These are phyloP conservation scores for Lepus oiostolus DNA, from an alignment of 2,797 vertebrate genomes.

Conservation along the genomic window DNA sequence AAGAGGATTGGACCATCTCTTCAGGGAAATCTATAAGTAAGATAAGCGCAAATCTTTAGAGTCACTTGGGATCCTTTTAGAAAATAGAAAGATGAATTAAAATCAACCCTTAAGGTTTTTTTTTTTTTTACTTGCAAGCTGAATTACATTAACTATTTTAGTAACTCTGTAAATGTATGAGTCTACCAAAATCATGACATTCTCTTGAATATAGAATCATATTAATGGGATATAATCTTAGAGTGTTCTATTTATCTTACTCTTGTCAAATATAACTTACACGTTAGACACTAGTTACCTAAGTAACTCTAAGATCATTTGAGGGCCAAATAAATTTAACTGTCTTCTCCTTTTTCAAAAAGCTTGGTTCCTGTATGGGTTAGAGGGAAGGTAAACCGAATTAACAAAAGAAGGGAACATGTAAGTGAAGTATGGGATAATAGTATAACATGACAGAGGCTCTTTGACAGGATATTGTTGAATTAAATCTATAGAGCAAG, in stretches of 20 bases:
- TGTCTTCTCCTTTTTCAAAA: not conserved
- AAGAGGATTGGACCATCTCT: not conserved
- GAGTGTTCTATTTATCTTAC: conserved; percentile 39
- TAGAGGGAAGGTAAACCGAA: not conserved
- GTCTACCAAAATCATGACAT: conserved; percentile 55
- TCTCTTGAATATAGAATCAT: conserved; percentile 29
- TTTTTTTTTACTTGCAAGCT: conserved; percentile 36
- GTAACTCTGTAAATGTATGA: conserved; percentile 36
- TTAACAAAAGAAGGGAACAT: not conserved
- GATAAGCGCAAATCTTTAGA: conserved; percentile 10
- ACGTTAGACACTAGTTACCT: not conserved
- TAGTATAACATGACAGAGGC: not conserved
- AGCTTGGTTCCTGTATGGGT: not conserved
- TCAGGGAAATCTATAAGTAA: conserved; percentile 30
- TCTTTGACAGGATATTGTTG: not conserved
- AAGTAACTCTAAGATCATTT: conserved; percentile 16
- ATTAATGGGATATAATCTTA: not conserved
- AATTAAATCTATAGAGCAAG: not conserved
- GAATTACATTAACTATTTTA: conserved; percentile 37
- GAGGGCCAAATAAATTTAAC: not conserved
- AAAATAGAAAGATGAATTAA: conserved; percentile 37
- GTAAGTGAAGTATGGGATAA: not conserved
- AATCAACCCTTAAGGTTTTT: not conserved
- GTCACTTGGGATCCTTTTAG: not conserved
- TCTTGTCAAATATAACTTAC: not conserved